Conservation (phyloP, 1,140 invertebrate genomes). For the Pseudoatta argentina region DNA sequence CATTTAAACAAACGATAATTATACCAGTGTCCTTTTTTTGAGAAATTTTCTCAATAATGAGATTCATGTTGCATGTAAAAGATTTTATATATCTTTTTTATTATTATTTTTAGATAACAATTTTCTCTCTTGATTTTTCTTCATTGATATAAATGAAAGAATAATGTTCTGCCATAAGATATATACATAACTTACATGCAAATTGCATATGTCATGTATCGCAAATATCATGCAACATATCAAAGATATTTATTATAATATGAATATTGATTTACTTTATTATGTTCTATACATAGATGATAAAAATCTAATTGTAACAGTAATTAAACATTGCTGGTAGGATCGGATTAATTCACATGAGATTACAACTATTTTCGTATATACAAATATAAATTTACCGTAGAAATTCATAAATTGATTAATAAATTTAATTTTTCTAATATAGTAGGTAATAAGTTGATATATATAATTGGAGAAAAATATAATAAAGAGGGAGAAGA, state of each 20-base stretch:
- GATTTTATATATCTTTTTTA: neutral
- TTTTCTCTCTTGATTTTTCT: neutral
- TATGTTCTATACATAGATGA: neutral
- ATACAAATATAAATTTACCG: neutral
- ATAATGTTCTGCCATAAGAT: neutral
- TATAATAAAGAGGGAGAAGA: neutral
- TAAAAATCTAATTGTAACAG: constrained; percentile 1
- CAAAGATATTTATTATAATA: constrained; percentile 2
- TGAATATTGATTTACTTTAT: constrained; percentile 27
- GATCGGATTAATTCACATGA: neutral
- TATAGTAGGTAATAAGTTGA: neutral
- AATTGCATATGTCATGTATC: neutral
- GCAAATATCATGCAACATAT: neutral
- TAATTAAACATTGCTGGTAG: constrained; percentile 14
- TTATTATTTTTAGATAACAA: constrained; percentile 10
- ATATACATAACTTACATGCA: neutral
- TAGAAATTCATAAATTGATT: neutral
- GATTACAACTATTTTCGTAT: neutral
- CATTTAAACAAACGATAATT: constrained; percentile 11
- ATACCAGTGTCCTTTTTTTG: neutral
- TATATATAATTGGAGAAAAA: neutral
- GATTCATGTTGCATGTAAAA: neutral
- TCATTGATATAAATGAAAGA: neutral
- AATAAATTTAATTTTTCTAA: constrained; percentile 1
- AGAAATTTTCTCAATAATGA: neutral